A percentile compares a stretch with the other conserved stretches of the same genome.
phyloP scores from a whole-genome alignment of 2,113 vertebrate species.

The Mesembrinibis cayennensis region DNA sequence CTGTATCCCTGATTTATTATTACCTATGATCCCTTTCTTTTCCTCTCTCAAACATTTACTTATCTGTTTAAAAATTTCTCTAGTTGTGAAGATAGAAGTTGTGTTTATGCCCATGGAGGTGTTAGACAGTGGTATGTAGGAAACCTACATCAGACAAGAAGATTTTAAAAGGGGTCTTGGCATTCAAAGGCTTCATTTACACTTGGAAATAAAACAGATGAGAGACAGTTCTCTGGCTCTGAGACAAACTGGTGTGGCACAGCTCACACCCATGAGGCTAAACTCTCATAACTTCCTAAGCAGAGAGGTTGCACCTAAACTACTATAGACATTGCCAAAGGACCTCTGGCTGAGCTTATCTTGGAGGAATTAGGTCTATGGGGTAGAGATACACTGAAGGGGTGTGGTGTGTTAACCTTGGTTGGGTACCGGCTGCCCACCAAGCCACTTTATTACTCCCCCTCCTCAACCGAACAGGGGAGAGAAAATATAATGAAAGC shows the following conservation, averaged over 20 bases:
- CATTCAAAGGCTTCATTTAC: background rate
- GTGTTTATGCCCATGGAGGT: background rate
- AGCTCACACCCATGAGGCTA: background rate
- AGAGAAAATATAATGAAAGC: background rate
- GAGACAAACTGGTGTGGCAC: background rate
- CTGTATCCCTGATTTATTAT: background rate
- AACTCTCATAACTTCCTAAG: background rate
- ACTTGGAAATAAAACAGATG: background rate
- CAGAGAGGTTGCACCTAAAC: background rate
- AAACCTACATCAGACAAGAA: background rate
- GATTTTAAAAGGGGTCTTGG: background rate
- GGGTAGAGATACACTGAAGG: background rate
- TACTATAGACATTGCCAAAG: background rate
- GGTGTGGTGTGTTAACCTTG: background rate
- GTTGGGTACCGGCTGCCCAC: background rate
- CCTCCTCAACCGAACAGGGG: background rate
- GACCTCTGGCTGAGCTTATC: background rate
- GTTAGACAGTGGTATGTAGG: background rate
- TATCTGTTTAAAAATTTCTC: background rate
- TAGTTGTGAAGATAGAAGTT: background rate
- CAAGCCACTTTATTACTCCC: background rate
- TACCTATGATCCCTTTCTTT: background rate
- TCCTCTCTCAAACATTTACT: background rate
- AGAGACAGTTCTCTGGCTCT: background rate
- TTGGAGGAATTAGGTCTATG: background rate